A percentile compares a stretch with the other conserved stretches of the same genome.
phyloP scores from a whole-genome alignment of 2,888 invertebrate genomes.

The Neoaliturus tenellus region DNA sequence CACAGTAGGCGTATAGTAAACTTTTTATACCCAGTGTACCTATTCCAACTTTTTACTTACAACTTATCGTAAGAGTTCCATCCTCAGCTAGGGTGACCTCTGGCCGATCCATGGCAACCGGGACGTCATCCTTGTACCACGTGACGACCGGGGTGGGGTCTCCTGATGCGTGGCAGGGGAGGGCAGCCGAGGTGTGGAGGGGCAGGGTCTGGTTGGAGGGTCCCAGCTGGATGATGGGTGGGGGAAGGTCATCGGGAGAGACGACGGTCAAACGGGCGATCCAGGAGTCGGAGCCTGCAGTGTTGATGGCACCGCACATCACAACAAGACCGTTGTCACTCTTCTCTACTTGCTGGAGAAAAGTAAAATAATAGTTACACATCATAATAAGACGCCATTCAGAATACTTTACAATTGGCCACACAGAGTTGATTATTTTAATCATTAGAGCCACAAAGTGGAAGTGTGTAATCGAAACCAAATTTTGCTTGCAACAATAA shows the following conservation, averaged over 20 bases:
- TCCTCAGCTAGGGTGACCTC: constrained; percentile 83
- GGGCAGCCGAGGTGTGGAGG: constrained; percentile 88
- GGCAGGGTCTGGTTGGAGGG: constrained; percentile 96
- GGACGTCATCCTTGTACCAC: constrained; percentile 88
- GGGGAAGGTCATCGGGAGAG: constrained; percentile 88
- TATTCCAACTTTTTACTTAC: no score
- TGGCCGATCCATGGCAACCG: constrained; percentile 77
- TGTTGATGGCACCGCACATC: constrained; percentile 91
- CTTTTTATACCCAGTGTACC: no score
- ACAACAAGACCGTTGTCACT: constrained; percentile 84
- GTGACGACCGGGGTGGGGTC: constrained; percentile 81
- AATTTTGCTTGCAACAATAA: no score
- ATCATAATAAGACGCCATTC: no score
- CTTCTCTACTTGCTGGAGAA: constrained; percentile 70
- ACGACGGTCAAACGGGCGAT: constrained; percentile 80
- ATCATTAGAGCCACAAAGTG: no score
- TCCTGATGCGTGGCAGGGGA: constrained; percentile 85
- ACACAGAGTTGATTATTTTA: no score
- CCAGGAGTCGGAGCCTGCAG: constrained; percentile 83
- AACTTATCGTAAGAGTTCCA: constrained; percentile 80
- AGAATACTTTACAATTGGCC: no score
- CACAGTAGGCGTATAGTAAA: no score
- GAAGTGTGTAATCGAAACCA: no score
- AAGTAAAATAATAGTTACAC: no score
- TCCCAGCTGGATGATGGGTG: constrained; percentile 92